Evolutionary conservation across 1,140 invertebrate species (phyloP).

Genomic region (Acromyrmex echinatior): DNA sequence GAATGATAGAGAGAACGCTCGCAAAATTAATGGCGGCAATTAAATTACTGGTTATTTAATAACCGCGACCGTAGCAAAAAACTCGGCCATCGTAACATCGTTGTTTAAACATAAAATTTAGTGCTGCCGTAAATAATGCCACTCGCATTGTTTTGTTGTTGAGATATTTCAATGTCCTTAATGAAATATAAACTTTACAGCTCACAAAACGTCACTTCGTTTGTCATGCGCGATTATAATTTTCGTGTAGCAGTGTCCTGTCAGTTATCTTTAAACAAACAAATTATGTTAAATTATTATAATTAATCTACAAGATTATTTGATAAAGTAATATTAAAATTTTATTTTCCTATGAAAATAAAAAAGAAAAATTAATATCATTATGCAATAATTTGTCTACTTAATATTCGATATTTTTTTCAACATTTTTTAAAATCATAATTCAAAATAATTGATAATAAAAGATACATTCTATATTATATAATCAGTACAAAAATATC

Average conservation of each 20-base stretch:
- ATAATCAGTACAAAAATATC: not conserved
- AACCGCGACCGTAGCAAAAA: constrained; percentile 24
- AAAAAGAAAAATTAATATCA: not conserved
- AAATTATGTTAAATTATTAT: not conserved
- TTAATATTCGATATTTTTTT: not conserved
- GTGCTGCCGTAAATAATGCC: constrained; percentile 28
- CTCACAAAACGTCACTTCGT: constrained; percentile 17
- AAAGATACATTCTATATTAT: not conserved
- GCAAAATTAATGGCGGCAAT: constrained; percentile 41
- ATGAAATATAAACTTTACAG: constrained; percentile 45
- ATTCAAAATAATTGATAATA: not conserved
- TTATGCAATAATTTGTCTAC: not conserved
- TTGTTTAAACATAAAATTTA: constrained; percentile 52
- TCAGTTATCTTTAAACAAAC: not conserved
- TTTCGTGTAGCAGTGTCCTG: not conserved
- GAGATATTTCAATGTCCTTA: constrained; percentile 39
- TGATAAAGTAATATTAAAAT: not conserved
- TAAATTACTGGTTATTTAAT: constrained; percentile 54
- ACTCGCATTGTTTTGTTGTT: constrained; percentile 25
- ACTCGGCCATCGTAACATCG: not conserved
- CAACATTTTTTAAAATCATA: not conserved
- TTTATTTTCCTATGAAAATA: not conserved
- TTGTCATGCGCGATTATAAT: constrained; percentile 27
- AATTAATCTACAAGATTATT: not conserved
- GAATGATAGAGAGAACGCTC: constrained; percentile 32